Evolutionary conservation across 2,888 invertebrate genomes (phyloP), one percentile per base, ranked within the genome.

Genomic region (Heliconius sara): DNA sequence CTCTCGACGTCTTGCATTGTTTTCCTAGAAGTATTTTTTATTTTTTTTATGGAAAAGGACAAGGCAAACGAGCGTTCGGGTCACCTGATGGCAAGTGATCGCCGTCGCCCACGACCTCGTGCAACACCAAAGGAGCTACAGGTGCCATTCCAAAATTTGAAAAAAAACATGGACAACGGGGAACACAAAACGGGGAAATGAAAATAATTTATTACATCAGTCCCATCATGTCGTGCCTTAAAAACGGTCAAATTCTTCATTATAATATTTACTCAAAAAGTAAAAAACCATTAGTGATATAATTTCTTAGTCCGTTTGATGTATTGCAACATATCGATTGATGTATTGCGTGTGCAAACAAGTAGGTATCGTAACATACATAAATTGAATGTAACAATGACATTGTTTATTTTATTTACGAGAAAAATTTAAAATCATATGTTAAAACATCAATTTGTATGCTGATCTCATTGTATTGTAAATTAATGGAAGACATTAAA

Each of bases 391-490:
- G 43, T 43, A 71, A 47, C 47, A n/a, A 39, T 47, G 43, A 52
- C 47, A 65, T 5, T 10, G 57, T 77, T 60, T 60, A 71, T 77
- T 47, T 60, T 73, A 73, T 73, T 73, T 34, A 73, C 57, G n/a
- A 57, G 74, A 75, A 75, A 75, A 19, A 13, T 63, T 75, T 75
- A 75, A 75, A 73, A 73, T 73, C 16, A 73, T 22, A 73, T 73
- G 72, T 57, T 57, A 60, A 72, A 72, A 34, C 16, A 57, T 30
- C 72, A 27, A 52, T 73, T 57, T 73, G 57, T 57, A 73, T 30
- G 72, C 57, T 57, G 30, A 73, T 73, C 22, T 34, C n/a, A 16
- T n/a, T 52, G 52, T 57, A 57, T 57, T 73, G 12, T 60, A 57
- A 73, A 73, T 73, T 57, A 73, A 57, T 73, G 57, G 34, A 52